Evolutionary conservation across 1,140 invertebrate genomes (phyloP), one percentile per base, ranked within the genome.

Genomic region (Trachymyrmex septentrionalis): DNA sequence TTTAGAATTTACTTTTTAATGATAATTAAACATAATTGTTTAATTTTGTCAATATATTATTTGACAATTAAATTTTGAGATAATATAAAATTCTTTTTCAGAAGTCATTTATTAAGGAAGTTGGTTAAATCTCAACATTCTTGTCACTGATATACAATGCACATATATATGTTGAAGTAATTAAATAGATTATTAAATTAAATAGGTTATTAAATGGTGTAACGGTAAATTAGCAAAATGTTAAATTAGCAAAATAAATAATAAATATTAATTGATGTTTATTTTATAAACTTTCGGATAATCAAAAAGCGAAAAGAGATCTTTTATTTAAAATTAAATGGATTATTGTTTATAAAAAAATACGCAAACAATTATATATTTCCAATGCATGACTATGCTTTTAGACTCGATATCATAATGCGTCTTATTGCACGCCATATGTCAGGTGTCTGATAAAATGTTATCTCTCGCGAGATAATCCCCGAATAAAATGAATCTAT

Each of bases 401-500:
- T 48, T 16, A 76, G 53, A 69, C 24, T 89, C 55, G 63, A 78
- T 53, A 84, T 75, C 21, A 16, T 44, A 61, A 78, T 57, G 38
- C 48, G 16, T n/a, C 6, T 27, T 27, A 21, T 55, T 64, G 61
- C 14, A 27, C 66, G 44, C 53, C 88, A 87, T 85, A 85, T 87
- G 89, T 82, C 53, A 81, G 10, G 21, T 19, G 34, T 53, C n/a
- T 34, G 66, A 72, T n/a, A 57, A 30, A 73, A 14, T 5, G 67
- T 57, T 21, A 81, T 81, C 38, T 64, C 73, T 30, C 30, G 78
- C 61, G n/a, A 77, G 92, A 92, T 93, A 92, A 93, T 92, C 92
- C 87, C 90, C 86, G 66, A 82, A 50, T 76, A 76, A 91, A 91
- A 90, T 91, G 87, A 86, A 92, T 92, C 88, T 92, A 91, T 91